These are phyloP conservation scores for Drosophila gaucha DNA, from an alignment of 2,888 invertebrate genomes.

Conservation along the genomic window DNA sequence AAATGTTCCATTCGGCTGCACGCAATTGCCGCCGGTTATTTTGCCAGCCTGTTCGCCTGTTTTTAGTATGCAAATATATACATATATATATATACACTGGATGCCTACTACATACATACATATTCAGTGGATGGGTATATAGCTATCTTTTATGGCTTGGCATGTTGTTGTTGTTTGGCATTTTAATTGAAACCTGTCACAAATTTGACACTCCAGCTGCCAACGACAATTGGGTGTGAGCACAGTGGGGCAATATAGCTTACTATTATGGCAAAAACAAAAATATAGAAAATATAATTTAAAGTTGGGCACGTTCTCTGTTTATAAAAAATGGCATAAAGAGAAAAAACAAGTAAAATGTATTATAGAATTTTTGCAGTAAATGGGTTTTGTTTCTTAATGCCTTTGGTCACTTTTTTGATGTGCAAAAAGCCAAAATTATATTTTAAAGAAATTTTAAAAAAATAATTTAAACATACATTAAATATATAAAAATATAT, in stretches of 20 bases:
- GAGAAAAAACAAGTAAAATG: not conserved
- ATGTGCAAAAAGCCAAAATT: too few relatives aligned
- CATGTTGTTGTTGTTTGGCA: slow-evolving; percentile 24
- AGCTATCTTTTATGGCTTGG: slow-evolving; percentile 12
- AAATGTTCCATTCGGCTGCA: slow-evolving; percentile 56
- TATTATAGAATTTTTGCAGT: too few relatives aligned
- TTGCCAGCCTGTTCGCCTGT: slow-evolving; percentile 24
- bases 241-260: slow-evolving; percentile 18
- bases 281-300: not conserved
- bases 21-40: slow-evolving; percentile 43
- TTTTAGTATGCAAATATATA: slow-evolving; percentile 9
- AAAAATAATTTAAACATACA: too few relatives aligned
- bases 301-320: not conserved
- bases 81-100: slow-evolving; percentile 18
- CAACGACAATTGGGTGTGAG: slow-evolving; percentile 1
- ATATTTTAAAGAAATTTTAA: too few relatives aligned
- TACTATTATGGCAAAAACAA: not conserved
- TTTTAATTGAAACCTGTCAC: slow-evolving; percentile 48
- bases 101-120: not conserved
- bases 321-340: not conserved
- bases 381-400: too few relatives aligned
- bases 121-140: not conserved
- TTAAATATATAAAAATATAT: too few relatives aligned
- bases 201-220: slow-evolving; percentile 23
- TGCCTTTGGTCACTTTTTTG: not conserved